Conservation (phyloP, 2,888 invertebrate species). For the Agrotis clavis region DNA sequence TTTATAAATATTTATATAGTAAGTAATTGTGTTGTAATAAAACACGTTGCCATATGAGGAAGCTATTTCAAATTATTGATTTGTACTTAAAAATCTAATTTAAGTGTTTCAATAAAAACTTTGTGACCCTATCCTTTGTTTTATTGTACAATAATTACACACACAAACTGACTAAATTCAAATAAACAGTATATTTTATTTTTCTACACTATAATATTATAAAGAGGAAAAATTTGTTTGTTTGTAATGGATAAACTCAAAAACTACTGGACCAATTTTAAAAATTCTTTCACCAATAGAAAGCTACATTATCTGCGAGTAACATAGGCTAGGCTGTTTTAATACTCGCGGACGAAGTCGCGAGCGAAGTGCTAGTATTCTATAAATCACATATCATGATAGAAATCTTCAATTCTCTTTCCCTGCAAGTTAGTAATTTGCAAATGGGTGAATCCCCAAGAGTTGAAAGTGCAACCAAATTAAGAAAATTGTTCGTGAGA, state of each 20-base stretch:
- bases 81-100: slow-evolving; percentile 88
- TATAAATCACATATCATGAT: no score
- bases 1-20: slow-evolving; percentile 74
- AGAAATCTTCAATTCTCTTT: background rate
- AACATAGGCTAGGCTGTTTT: no score
- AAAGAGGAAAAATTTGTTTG: no score
- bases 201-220: no score
- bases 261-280: no score
- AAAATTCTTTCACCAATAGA: no score
- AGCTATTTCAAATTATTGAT: slow-evolving; percentile 68
- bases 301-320: no score
- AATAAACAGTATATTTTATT: background rate
- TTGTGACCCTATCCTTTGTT: slow-evolving; percentile 60
- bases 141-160: slow-evolving; percentile 17
- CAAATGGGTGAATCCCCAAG: background rate
- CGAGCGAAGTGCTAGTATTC: no score
- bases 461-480: background rate
- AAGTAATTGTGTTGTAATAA: slow-evolving; percentile 62
- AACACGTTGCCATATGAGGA: slow-evolving; percentile 81
- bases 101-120: slow-evolving; percentile 85
- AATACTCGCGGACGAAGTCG: no score
- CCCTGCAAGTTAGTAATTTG: background rate
- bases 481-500: background rate
- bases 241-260: no score
- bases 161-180: background rate